Base-by-base conservation (phyloP, 2,113 vertebrate species). In the Sterrhoptilus dennistouni region DNA sequence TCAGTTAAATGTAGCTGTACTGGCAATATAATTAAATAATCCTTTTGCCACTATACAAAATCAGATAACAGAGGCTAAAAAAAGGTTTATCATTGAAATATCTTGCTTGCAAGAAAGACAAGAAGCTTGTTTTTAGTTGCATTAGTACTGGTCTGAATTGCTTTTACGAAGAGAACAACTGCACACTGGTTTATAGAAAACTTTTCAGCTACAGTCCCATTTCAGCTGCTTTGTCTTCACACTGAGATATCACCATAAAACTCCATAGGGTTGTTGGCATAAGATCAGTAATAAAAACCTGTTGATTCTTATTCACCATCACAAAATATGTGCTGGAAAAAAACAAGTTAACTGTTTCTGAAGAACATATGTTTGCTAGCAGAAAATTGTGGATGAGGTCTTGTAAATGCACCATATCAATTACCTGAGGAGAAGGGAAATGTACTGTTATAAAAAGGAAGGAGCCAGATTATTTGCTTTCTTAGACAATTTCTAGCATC, bases 231-330 rank as follows among this genome's bases (percentile, higher is more conserved):
- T 83, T 40, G 29, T 38, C 35, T 54, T 79, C 45, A 35, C 15
- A 14, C 12, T 42, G 29, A 42, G 44, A 38, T 81, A 70, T 45
- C 68, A 49, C n/a, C 65, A 13, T 66, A 61, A 59, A 82, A 75
- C 6, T 42, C n/a, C 11, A 13, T 0, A 2, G 25, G 66, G 9
- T 5, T 57, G 12, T n/a, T 82, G 36, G 22, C 1, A 2, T 70
- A 69, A 78, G 24, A 24, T 52, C 31, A 6, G 22, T 2, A 2
- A 24, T 36, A 53, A 85, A 75, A 54, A 53, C 33, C 9, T 66
- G 7, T n/a, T 81, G 47, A 53, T 5, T 86, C 35, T 35, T 50
- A 11, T 24, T 71, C 29, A 36, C 14, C n/a, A 20, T 42, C 18
- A 60, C 28, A 71, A 90, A 89, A 47, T 56, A 59, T 0, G 1